Conservation (phyloP, 2,113 vertebrate species). For the Psephotus haematonotus region DNA sequence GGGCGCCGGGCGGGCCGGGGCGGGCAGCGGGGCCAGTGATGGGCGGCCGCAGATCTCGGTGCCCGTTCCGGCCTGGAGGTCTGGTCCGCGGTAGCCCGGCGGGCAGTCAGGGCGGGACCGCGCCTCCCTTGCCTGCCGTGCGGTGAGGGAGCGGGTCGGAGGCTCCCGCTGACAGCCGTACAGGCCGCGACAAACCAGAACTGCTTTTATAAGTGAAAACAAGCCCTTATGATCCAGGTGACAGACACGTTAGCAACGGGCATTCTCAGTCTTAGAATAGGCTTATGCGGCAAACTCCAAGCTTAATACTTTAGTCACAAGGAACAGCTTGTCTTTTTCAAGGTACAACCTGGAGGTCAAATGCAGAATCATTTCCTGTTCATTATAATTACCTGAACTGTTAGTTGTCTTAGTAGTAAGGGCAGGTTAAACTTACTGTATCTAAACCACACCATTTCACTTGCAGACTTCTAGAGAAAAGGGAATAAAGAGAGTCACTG, state of each 20-base stretch:
- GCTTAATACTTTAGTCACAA: neutral
- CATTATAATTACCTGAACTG: neutral
- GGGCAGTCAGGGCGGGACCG: neutral
- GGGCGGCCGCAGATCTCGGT: neutral
- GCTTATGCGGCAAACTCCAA: neutral
- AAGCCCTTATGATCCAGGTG: neutral
- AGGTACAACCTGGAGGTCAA: neutral
- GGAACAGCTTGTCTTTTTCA: neutral
- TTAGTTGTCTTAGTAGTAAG: neutral
- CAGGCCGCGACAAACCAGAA: neutral
- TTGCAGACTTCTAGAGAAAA: neutral
- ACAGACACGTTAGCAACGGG: neutral
- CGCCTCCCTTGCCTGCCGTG: neutral
- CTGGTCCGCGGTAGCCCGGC: neutral
- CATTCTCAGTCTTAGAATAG: neutral
- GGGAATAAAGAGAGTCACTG: fast-evolving
- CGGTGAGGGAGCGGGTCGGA: neutral
- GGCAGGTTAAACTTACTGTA: neutral
- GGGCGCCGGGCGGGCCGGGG: neutral
- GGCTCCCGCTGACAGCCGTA: neutral
- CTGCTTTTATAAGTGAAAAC: neutral
- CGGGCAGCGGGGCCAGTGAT: neutral
- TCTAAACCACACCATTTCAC: neutral
- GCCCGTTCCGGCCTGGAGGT: neutral
- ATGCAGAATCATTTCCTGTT: neutral